Evolutionary conservation across 2,797 vertebrate genomes (phyloP).

Genomic region (Sarcophilus harrisii): DNA sequence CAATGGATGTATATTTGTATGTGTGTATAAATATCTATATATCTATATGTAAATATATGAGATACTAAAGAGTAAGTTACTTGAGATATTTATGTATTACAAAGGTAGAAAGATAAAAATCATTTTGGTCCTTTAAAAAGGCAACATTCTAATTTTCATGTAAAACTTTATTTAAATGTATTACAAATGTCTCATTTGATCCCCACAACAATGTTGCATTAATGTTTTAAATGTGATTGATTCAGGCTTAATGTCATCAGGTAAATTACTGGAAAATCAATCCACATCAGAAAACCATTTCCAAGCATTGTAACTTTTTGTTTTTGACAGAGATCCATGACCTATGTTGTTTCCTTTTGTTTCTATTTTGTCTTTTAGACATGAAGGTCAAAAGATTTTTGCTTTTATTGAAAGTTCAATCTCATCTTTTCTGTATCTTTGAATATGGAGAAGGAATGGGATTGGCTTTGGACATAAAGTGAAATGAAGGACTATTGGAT

Average conservation of each 20-base stretch:
- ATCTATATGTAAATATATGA: too few relatives aligned
- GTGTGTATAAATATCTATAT: too few relatives aligned
- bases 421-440: background rate
- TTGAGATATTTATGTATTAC: background rate
- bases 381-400: background rate
- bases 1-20: too few relatives aligned
- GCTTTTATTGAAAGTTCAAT: background rate
- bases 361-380: background rate
- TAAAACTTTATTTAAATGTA: background rate
- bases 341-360: background rate
- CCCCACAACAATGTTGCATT: background rate
- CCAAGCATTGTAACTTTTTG: constrained; percentile 23
- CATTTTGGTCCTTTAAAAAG: constrained; percentile 4
- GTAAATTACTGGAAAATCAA: background rate
- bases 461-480: background rate
- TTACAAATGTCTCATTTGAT: background rate
- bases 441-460: background rate
- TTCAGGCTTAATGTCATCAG: constrained; percentile 33
- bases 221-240: background rate
- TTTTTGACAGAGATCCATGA: background rate
- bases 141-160: background rate
- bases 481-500: background rate
- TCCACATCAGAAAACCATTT: background rate
- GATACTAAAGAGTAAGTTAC: too few relatives aligned
- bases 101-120: constrained; percentile 20